Conservation (phyloP, 1,140 invertebrate species). For the Tetramorium parvispinum region DNA sequence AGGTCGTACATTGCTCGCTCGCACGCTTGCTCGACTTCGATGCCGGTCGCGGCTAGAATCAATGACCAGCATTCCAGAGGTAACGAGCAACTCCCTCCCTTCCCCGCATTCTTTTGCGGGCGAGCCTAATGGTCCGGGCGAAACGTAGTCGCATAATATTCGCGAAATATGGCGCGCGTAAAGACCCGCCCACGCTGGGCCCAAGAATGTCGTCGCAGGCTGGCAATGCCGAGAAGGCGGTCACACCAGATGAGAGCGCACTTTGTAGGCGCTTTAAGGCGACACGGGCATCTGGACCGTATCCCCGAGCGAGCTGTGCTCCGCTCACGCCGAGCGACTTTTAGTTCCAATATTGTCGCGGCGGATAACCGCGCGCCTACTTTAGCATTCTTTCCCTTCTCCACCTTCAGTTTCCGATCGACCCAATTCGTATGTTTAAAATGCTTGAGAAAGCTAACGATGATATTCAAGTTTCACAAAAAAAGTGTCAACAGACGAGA, state of each 20-base stretch:
- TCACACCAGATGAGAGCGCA: conserved; percentile 45
- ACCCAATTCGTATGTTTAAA: conserved; percentile 18
- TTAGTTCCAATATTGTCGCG: conserved; percentile 29
- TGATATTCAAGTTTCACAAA: not conserved
- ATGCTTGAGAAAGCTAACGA: not conserved
- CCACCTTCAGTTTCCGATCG: conserved; percentile 33
- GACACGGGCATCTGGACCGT: conserved; percentile 22
- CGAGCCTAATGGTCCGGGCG: conserved; percentile 52
- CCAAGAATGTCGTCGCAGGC: conserved; percentile 62
- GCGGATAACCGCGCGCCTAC: conserved; percentile 13
- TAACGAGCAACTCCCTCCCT: conserved; percentile 66
- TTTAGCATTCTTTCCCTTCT: not conserved
- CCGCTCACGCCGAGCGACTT: conserved; percentile 24
- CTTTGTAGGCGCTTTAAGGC: conserved; percentile 48
- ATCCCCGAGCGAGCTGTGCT: conserved; percentile 1
- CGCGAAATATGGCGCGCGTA: conserved; percentile 61
- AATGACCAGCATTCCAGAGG: conserved; percentile 68
- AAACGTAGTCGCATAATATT: conserved; percentile 70
- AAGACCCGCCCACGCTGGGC: conserved; percentile 62
- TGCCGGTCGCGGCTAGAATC: conserved; percentile 59
- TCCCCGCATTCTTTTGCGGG: conserved; percentile 61
- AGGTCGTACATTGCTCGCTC: conserved; percentile 29
- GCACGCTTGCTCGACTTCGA: conserved; percentile 47
- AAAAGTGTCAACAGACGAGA: not conserved
- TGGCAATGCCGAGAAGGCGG: conserved; percentile 29